Base-by-base conservation (phyloP, 2,797 vertebrate genomes). In the Sebastes hopkinsi region DNA sequence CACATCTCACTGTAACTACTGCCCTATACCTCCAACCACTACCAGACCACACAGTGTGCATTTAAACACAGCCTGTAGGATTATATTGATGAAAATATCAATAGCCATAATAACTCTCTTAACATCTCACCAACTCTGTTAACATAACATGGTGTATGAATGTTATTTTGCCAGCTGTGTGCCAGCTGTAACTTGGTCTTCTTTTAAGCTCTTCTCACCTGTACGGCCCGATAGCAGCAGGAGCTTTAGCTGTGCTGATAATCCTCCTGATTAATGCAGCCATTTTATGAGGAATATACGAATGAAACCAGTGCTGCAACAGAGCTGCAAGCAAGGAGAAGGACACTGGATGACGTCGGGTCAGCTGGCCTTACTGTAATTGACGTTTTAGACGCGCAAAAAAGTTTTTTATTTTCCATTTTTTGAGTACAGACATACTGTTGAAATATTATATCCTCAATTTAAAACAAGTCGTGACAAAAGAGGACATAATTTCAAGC, bases 151-250 rank as follows among this genome's bases (percentile, higher is more conserved):
- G 20, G 22, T 32, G 5, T 5, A 2, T 20, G 6, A 1, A 5
- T 18, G 50, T 66, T 18, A 10, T 22, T 20, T 14, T 3, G 1
- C 6, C 25, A 23, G 67, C 66, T 5, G 0, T 50, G 1, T 61
- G 9, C 67, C 46, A 61, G n/a, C 23, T 30, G 12, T 42, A 0
- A 42, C 38, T 6, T 42, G 14, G 38, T 16, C 14, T 42, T 42
- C 38, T 42, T 5, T 42, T 0, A 12, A 10, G 22, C 46, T 69
- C 18, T 16, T 9, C 91, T 94, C 95, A 99, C 98, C 98, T 99
- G 95, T 99, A 99, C 2, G 97, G 96, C 3, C 97, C 98, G 71
- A 98, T 86, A 0, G 97, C 95, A 46, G 92, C 93, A 0, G 97
- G 97, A 14, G 96, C 97, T 66, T 95, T 96, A 0, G 94, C 10